A percentile compares a stretch with the other conserved stretches of the same genome.
phyloP scores from a whole-genome alignment of 2,113 vertebrate species.

The Hypomesus transpacificus region DNA sequence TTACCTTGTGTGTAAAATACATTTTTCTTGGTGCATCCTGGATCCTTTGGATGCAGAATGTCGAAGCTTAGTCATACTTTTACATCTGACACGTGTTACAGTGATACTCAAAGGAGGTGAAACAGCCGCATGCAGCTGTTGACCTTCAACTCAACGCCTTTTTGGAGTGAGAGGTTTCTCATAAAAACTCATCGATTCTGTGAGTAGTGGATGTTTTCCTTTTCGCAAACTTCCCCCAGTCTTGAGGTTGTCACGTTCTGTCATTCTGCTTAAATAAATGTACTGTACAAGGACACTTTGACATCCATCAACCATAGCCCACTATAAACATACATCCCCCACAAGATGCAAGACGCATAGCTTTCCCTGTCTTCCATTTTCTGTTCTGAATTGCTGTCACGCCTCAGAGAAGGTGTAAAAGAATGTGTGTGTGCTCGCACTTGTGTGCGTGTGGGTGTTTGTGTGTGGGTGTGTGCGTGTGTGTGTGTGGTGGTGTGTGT shows the following conservation, averaged over 20 bases:
- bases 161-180: slow-evolving; percentile 3
- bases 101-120: slow-evolving; percentile 5
- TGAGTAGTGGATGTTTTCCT: neutral
- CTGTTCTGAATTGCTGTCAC: slow-evolving; percentile 42
- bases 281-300: neutral
- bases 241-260: neutral
- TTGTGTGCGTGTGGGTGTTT: neutral
- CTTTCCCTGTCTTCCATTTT: slow-evolving; percentile 33
- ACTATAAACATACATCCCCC: slow-evolving; percentile 14
- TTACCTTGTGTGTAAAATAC: no score
- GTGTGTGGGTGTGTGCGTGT: neutral
- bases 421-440: slow-evolving; percentile 8
- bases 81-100: neutral
- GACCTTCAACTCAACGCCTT: slow-evolving; percentile 18
- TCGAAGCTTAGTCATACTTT: slow-evolving; percentile 1
- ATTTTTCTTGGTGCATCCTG: neutral
- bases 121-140: neutral
- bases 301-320: neutral
- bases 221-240: neutral
- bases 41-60: neutral
- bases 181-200: neutral
- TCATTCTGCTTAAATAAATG: neutral
- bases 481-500: slow-evolving; percentile 7
- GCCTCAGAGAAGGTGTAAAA: slow-evolving; percentile 22
- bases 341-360: slow-evolving; percentile 19